Conservation (phyloP, 2,888 invertebrate species). For the Argyresthia goedartella region DNA sequence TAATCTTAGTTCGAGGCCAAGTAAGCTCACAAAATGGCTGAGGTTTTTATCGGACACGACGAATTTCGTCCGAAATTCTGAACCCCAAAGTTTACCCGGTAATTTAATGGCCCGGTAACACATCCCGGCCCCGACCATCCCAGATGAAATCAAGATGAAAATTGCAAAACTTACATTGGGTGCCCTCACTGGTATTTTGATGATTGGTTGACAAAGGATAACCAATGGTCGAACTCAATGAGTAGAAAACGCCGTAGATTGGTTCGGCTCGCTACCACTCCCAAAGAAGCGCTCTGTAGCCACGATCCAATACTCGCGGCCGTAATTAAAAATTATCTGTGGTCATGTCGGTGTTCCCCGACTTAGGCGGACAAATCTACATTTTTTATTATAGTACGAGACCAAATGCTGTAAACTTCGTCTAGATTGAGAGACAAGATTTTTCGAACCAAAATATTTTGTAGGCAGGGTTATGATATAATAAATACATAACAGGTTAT, state of each 20-base stretch:
- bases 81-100: background rate
- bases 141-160: slow-evolving; percentile 40
- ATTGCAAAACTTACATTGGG: slow-evolving; percentile 63
- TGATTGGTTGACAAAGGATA: slow-evolving; percentile 91
- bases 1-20: slow-evolving; percentile 28
- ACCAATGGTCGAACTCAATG: slow-evolving; percentile 86
- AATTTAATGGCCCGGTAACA: background rate
- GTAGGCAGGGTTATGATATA: no score
- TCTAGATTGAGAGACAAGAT: no score
- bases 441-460: no score
- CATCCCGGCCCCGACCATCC: slow-evolving; percentile 21
- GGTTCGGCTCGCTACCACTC: slow-evolving; percentile 76
- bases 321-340: slow-evolving; percentile 60
- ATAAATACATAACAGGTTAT: no score
- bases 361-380: background rate
- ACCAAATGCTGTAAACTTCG: no score
- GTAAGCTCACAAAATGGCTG: slow-evolving; percentile 66
- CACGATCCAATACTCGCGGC: slow-evolving; percentile 49
- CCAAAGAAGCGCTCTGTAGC: slow-evolving; percentile 57
- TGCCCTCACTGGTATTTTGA: slow-evolving; percentile 79
- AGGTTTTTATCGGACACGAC: slow-evolving; percentile 22
- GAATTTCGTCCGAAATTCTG: background rate
- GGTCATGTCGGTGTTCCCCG: slow-evolving; percentile 18
- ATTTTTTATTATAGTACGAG: background rate
- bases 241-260: slow-evolving; percentile 81